Evolutionary conservation across 1,140 invertebrate genomes (phyloP).

Genomic region (Teleopsis dalmanni): DNA sequence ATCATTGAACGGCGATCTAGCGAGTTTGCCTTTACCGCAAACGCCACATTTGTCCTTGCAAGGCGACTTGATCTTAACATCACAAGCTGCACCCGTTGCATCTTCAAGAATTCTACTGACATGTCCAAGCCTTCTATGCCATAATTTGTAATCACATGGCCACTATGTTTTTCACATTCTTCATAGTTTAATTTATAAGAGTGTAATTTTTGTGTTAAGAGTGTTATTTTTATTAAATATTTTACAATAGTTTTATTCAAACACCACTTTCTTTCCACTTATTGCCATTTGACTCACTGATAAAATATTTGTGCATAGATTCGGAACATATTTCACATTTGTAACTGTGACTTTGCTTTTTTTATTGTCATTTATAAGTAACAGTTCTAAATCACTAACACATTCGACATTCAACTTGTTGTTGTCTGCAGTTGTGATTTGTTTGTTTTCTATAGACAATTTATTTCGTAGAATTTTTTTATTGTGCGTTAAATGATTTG

Average conservation of each 20-base stretch:
- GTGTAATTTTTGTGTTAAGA: constrained; percentile 1
- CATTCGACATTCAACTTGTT: constrained; percentile 6
- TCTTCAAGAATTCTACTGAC: constrained; percentile 6
- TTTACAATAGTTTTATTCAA: constrained; percentile 1
- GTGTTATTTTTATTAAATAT: constrained; percentile 16
- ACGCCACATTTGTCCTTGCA: constrained; percentile 18
- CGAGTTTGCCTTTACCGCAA: constrained; percentile 28
- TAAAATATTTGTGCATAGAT: constrained; percentile 6
- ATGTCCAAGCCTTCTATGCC: constrained; percentile 17
- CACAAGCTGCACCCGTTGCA: not conserved
- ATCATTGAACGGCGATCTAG: constrained; percentile 14
- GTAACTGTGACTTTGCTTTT: not conserved
- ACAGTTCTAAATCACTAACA: constrained; percentile 2
- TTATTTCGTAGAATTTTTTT: not conserved
- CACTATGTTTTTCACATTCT: not conserved
- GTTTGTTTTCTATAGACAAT: not conserved
- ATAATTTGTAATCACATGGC: constrained; percentile 3
- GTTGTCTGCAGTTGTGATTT: constrained; percentile 7
- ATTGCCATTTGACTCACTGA: constrained; percentile 6
- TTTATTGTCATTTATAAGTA: not conserved
- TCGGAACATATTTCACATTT: constrained; percentile 9
- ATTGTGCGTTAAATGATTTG: constrained; percentile 1
- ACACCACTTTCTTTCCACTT: not conserved
- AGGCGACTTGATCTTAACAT: not conserved
- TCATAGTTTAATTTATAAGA: constrained; percentile 5